Evolutionary conservation across 1,140 invertebrate species (phyloP), one percentile per base, ranked within the genome.

Genomic region (Musca vetustissima): DNA sequence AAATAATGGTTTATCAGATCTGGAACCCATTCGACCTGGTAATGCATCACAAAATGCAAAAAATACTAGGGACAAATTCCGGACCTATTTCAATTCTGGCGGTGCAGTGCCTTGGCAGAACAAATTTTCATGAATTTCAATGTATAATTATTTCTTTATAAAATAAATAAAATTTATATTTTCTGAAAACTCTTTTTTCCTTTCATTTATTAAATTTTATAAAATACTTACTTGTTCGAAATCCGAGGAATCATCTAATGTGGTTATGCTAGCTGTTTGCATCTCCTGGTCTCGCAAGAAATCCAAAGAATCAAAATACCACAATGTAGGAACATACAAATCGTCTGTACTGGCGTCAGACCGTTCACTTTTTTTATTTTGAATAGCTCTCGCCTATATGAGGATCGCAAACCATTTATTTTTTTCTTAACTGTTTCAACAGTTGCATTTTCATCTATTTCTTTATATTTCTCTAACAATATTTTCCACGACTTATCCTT

Each of bases 71-170:
- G 9, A n/a, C n/a, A n/a, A n/a, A n/a, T n/a, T n/a, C n/a, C n/a
- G n/a, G 17, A 64, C 21, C 24, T 65, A 65, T 48, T 65, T 65
- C 21, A 65, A 48, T 15, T 48, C 64, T 19, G 17, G n/a, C 13
- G 64, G 64, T 21, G 43, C 64, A 47, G 64, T 65, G 15, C 36
- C 64, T 32, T 49, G 47, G 36, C 64, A 64, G 24, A 64, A 64
- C 36, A 64, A 43, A 13, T 28, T 64, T 64, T 50, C 8, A n/a
- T n/a, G n/a, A n/a, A n/a, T n/a, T n/a, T n/a, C n/a, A n/a, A n/a
- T n/a, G n/a, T n/a, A n/a, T n/a, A n/a, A n/a, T n/a, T n/a, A n/a
- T n/a, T n/a, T n/a, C n/a, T n/a, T n/a, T n/a, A n/a, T n/a, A n/a
- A n/a, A n/a, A n/a, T 15, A 50, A 50, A 50, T 50, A 47, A 47